Evolutionary conservation across 2,113 vertebrate genomes (phyloP).

Genomic region (Neolamprologus caudopunctatus): DNA sequence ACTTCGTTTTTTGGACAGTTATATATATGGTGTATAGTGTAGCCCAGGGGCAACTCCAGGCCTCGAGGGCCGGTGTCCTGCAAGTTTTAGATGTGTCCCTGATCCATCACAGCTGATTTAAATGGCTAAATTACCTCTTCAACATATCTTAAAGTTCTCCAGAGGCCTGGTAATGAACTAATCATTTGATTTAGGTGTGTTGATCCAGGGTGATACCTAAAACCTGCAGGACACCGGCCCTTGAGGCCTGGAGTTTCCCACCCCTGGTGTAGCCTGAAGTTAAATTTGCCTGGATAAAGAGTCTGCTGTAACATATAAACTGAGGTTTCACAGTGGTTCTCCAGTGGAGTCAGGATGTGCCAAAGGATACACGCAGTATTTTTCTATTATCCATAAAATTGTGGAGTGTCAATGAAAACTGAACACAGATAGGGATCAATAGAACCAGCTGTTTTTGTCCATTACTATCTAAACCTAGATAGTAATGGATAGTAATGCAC

Average conservation of each 20-base stretch:
- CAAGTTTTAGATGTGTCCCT: background rate
- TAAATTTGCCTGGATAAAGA: background rate
- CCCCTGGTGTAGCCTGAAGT: background rate
- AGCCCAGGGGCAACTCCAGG: background rate
- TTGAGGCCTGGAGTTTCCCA: rapidly evolving
- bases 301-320: background rate
- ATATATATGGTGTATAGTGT: background rate
- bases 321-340: background rate
- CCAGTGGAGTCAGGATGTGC: background rate
- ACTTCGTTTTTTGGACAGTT: background rate
- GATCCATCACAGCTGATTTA: background rate
- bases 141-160: background rate
- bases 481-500: background rate
- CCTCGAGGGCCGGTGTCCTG: rapidly evolving
- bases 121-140: background rate
- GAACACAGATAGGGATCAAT: background rate
- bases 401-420: background rate
- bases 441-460: background rate
- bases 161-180: background rate
- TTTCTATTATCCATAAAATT: background rate
- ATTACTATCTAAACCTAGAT: background rate
- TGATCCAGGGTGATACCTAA: background rate
- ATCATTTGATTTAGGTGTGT: background rate
- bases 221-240: background rate
- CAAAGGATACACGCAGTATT: background rate